Evolutionary conservation across 1,140 invertebrate genomes (phyloP).

Genomic region (Drosophila punjabiensis): DNA sequence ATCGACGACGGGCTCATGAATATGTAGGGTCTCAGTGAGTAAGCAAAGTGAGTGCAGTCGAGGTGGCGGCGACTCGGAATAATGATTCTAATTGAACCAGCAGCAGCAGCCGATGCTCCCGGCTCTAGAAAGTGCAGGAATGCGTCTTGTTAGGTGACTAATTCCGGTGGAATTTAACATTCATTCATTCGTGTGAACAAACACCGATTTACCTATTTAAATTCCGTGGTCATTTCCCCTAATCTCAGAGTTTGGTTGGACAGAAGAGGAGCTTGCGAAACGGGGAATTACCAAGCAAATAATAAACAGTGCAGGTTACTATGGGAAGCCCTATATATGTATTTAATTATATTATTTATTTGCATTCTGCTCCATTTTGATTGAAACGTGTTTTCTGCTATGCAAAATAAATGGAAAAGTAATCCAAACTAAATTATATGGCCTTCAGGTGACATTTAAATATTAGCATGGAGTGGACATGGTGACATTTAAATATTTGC

Average conservation of each 20-base stretch:
- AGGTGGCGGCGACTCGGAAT: conserved; percentile 30
- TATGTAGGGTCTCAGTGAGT: conserved; percentile 61
- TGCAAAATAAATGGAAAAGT: neutral
- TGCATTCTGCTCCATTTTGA: neutral
- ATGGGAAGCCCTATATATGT: conserved; percentile 1
- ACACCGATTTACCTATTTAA: neutral
- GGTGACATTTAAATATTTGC: neutral
- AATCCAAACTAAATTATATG: neutral
- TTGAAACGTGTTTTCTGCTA: neutral
- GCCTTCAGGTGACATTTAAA: neutral
- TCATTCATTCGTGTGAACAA: neutral
- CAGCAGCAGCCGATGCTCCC: conserved; percentile 13
- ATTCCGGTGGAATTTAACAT: conserved; percentile 7
- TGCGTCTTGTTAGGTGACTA: conserved; percentile 15
- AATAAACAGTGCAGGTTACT: conserved; percentile 1
- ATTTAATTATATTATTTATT: neutral
- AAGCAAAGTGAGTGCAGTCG: conserved; percentile 45
- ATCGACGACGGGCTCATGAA: conserved; percentile 52
- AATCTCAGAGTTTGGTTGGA: conserved; percentile 3
- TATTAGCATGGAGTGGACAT: neutral
- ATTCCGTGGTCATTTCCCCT: neutral
- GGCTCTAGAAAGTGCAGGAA: conserved; percentile 11
- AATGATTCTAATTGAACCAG: conserved; percentile 54
- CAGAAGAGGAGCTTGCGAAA: neutral
- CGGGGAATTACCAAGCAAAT: conserved; percentile 2